phyloP scores from a whole-genome alignment of 2,113 vertebrate genomes.

The Nyctereutes procyonoides region DNA sequence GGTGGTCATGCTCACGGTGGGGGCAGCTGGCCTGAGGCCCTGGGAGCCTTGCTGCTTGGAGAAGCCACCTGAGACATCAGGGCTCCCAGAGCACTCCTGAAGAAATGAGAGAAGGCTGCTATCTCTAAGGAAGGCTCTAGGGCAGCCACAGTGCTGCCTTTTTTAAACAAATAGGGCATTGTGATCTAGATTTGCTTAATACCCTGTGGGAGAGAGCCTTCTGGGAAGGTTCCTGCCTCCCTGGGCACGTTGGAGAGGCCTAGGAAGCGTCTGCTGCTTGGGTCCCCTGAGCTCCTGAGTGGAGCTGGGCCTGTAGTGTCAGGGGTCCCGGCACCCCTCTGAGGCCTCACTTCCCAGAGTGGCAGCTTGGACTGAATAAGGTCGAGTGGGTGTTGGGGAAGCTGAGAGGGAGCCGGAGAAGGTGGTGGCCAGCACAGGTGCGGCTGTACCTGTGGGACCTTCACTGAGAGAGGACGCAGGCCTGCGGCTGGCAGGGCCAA shows the following conservation, averaged over 20 bases:
- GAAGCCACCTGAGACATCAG: fast-evolving
- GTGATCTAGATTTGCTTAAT: background rate
- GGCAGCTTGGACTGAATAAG: background rate
- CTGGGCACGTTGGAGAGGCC: background rate
- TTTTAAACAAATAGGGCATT: slow-evolving; percentile 30
- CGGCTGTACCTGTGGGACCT: fast-evolving
- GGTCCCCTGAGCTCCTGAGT: background rate
- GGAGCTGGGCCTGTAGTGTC: background rate
- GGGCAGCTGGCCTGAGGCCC: background rate
- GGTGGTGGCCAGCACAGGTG: fast-evolving
- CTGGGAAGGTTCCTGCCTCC: background rate
- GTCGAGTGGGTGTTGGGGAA: background rate
- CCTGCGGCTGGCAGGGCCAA: fast-evolving
- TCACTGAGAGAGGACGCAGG: fast-evolving
- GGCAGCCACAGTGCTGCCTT: background rate
- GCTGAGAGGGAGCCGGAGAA: background rate
- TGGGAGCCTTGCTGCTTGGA: background rate
- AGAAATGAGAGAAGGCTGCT: background rate
- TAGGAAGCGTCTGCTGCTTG: background rate
- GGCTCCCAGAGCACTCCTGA: background rate
- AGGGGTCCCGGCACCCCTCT: background rate
- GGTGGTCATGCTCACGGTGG: fast-evolving
- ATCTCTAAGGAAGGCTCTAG: background rate
- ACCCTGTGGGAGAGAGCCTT: background rate
- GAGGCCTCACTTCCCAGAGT: background rate